These are phyloP conservation scores for Drosophila ogumai DNA, from an alignment of 1,140 invertebrate genomes.

Conservation along the genomic window DNA sequence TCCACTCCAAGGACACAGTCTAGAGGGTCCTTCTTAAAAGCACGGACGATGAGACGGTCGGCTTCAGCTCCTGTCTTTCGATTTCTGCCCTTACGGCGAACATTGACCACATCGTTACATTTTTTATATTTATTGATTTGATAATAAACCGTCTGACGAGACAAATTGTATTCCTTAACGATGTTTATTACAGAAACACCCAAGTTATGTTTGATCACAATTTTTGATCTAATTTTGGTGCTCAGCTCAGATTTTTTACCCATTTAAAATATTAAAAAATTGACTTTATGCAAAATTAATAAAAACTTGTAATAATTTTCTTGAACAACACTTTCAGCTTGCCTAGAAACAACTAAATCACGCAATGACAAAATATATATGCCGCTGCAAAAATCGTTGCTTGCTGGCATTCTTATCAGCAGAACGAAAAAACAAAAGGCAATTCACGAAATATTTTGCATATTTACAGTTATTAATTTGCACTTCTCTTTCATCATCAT, in stretches of 20 bases:
- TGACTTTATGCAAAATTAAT: constrained; percentile 4
- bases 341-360: constrained; percentile 16
- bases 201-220: constrained; percentile 17
- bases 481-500: no score
- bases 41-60: constrained; percentile 23
- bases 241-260: constrained; percentile 8
- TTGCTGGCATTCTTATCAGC: constrained; percentile 19
- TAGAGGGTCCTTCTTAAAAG: constrained; percentile 6
- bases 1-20: no score
- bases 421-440: constrained; percentile 19
- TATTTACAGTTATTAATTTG: no score
- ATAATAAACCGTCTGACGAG: constrained; percentile 16
- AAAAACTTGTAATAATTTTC: not conserved
- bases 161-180: constrained; percentile 15
- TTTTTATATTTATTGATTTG: constrained; percentile 22
- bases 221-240: not conserved
- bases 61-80: constrained; percentile 25
- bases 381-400: constrained; percentile 16
- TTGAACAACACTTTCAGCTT: constrained; percentile 7
- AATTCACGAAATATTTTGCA: no score
- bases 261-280: constrained; percentile 15
- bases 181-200: constrained; percentile 16
- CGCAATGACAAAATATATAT: constrained; percentile 24
- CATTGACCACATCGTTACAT: constrained; percentile 21
- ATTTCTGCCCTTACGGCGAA: constrained; percentile 10